Evolutionary conservation across 2,797 vertebrate genomes (phyloP).

Genomic region (Pseudopleuronectes americanus): DNA sequence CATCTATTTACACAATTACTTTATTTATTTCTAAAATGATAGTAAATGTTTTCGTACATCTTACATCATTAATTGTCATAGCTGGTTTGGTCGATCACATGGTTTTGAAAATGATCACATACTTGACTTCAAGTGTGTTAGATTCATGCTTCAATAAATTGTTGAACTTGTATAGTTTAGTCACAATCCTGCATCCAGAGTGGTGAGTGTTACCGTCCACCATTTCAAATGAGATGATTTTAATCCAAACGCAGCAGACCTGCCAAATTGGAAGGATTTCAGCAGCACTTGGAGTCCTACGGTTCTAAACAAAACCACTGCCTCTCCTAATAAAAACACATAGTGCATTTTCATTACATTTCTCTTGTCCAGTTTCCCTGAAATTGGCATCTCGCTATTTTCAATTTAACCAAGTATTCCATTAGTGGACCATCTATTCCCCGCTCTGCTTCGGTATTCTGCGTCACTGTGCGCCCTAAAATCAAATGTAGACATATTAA

Average conservation of each 20-base stretch:
- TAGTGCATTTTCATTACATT: conserved; percentile 41
- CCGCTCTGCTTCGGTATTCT: conserved; percentile 30
- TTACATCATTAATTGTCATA: too few species aligned
- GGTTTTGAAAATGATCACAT: conserved; percentile 4
- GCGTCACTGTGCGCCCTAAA: conserved; percentile 14
- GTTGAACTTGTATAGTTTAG: background rate
- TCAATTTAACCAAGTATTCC: conserved; percentile 47
- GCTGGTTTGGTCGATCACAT: background rate
- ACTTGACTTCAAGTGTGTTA: background rate
- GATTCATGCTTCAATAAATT: conserved; percentile 4
- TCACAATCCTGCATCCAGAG: conserved; percentile 19
- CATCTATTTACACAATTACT: too few species aligned
- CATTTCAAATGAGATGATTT: conserved; percentile 38
- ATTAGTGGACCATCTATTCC: conserved; percentile 42
- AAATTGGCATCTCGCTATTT: conserved; percentile 48
- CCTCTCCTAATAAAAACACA: conserved; percentile 28
- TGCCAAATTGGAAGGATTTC: conserved; percentile 47
- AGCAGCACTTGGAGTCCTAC: conserved; percentile 25
- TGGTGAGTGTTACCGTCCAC: conserved; percentile 17
- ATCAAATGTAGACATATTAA: conserved; percentile 40
- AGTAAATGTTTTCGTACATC: too few species aligned
- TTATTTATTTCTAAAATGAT: too few species aligned
- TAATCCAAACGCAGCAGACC: conserved; percentile 29
- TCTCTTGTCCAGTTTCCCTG: conserved; percentile 30
- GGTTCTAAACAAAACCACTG: conserved; percentile 41